A percentile compares a stretch with the other conserved stretches of the same genome.
Conservation (phyloP, 1,140 invertebrate genomes). For the Philopotamus ludificatus region DNA sequence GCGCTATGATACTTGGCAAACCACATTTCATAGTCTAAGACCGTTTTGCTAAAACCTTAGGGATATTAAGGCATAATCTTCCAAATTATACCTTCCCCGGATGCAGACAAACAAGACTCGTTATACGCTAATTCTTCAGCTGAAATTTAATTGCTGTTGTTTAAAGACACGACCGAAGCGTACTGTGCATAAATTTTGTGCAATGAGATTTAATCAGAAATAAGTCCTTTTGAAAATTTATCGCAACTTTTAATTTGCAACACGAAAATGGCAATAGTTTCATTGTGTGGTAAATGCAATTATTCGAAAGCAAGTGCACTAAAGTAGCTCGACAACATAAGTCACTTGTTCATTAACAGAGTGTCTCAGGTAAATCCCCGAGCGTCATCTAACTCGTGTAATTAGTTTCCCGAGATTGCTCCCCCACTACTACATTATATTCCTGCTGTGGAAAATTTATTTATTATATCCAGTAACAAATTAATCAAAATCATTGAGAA, state of each 20-base stretch:
- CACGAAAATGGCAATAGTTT: conserved; percentile 36
- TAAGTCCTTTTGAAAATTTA: not conserved
- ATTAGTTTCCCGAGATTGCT: too few species aligned
- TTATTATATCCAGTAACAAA: too few species aligned
- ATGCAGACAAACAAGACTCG: too few species aligned
- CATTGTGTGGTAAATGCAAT: conserved; percentile 27
- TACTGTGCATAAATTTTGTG: too few species aligned
- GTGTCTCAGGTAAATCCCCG: too few species aligned
- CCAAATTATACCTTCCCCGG: conserved; percentile 22
- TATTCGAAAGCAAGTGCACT: conserved; percentile 5
- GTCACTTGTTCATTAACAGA: conserved; percentile 27
- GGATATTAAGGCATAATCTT: conserved; percentile 22
- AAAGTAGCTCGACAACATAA: conserved; percentile 20
- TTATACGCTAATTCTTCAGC: not conserved
- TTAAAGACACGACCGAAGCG: not conserved
- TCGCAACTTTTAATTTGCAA: conserved; percentile 29
- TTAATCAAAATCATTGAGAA: too few species aligned
- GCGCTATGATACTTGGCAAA: not conserved
- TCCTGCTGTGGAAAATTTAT: too few species aligned
- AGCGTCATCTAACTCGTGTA: too few species aligned
- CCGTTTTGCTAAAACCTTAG: conserved; percentile 1
- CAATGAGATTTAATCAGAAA: too few species aligned
- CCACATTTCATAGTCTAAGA: not conserved
- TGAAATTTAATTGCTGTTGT: not conserved
- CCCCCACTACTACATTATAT: too few species aligned